Conservation (phyloP, 2,888 invertebrate species). For the Torymus auratus region DNA sequence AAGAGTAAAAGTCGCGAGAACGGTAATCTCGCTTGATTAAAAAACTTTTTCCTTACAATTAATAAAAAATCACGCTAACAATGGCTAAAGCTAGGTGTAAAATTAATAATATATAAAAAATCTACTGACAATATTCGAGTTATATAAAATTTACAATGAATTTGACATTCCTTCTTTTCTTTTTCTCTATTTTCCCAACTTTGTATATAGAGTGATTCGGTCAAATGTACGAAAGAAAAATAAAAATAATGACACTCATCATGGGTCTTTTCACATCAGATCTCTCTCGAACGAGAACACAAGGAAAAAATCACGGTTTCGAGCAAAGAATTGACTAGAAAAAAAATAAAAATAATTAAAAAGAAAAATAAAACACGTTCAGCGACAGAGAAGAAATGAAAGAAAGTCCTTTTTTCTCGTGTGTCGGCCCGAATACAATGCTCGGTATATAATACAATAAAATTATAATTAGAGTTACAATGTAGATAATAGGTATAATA, state of each 20-base stretch:
- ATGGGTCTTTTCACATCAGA: slow-evolving; percentile 10
- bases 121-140: slow-evolving; percentile 25
- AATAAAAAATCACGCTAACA: slow-evolving; percentile 55
- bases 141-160: slow-evolving; percentile 61
- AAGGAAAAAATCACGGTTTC: slow-evolving; percentile 57
- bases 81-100: slow-evolving; percentile 54
- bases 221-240: slow-evolving; percentile 1
- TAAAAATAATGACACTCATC: slow-evolving; percentile 41
- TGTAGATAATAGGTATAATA: slow-evolving; percentile 31
- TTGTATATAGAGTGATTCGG: slow-evolving; percentile 28
- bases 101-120: slow-evolving; percentile 47
- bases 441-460: slow-evolving; percentile 35
- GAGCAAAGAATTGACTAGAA: slow-evolving; percentile 69
- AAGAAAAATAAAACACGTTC: not conserved
- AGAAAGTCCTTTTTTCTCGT: slow-evolving; percentile 31
- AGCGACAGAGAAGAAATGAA: slow-evolving; percentile 37
- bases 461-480: slow-evolving; percentile 16
- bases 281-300: slow-evolving; percentile 23
- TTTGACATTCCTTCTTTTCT: slow-evolving; percentile 29
- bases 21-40: slow-evolving; percentile 22
- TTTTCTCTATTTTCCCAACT: slow-evolving; percentile 2
- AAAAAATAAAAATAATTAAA: slow-evolving; percentile 49
- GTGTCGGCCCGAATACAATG: slow-evolving; percentile 31
- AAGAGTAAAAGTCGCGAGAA: slow-evolving; percentile 25
- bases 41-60: slow-evolving; percentile 47